Conservation (phyloP, 2,888 invertebrate genomes). For the Scotopteryx bipunctaria region DNA sequence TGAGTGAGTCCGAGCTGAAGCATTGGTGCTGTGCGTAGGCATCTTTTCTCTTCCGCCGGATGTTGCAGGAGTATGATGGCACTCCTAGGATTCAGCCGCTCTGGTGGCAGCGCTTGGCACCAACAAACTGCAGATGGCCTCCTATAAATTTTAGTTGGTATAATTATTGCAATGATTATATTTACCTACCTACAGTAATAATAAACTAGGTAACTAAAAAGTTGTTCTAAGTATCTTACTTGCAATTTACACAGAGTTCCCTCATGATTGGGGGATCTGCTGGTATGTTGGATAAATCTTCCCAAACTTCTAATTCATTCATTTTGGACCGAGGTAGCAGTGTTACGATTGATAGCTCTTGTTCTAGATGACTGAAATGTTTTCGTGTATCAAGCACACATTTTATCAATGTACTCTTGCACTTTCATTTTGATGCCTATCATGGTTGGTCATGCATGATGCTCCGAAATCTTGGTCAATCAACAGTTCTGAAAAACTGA, state of each 20-base stretch:
- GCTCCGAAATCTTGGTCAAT: no score
- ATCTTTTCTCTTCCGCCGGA: constrained; percentile 96
- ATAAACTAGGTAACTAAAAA: no score
- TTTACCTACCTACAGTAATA: no score
- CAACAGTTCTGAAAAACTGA: no score
- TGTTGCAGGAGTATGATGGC: constrained; percentile 93
- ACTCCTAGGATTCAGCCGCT: constrained; percentile 86
- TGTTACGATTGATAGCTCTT: neutral
- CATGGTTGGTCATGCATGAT: no score
- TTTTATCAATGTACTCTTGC: no score
- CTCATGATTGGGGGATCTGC: constrained; percentile 91
- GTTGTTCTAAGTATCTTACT: constrained; percentile 84
- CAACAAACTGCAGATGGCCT: constrained; percentile 94
- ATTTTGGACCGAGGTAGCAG: neutral
- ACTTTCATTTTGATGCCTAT: no score
- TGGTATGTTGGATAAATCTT: constrained; percentile 88
- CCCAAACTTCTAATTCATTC: constrained; percentile 82
- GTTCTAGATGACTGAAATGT: no score
- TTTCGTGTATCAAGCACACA: no score
- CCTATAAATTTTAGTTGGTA: constrained; percentile 73
- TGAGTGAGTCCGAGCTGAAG: constrained; percentile 88
- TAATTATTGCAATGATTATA: no score
- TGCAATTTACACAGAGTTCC: constrained; percentile 87
- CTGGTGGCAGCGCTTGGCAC: constrained; percentile 91
- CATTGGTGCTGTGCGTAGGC: constrained; percentile 95